A percentile compares a stretch with the other conserved stretches of the same genome.
Evolutionary conservation across 2,113 vertebrate species (phyloP).

Genomic region (Cettia cetti): DNA sequence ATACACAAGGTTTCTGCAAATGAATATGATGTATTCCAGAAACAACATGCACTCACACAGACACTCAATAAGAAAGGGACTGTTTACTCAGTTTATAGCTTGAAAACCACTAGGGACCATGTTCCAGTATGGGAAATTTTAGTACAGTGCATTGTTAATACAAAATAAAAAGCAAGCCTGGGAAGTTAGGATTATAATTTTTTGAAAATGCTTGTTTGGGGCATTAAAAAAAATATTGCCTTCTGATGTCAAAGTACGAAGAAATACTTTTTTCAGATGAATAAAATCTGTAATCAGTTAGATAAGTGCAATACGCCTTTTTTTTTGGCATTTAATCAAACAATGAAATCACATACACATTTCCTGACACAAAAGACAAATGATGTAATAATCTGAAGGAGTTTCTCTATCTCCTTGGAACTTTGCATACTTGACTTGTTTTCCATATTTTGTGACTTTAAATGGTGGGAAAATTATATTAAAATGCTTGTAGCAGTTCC

Average conservation of each 20-base stretch:
- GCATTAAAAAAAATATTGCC: slow-evolving; percentile 57
- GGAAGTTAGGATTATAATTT: slow-evolving; percentile 65
- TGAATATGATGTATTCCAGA: slow-evolving; percentile 69
- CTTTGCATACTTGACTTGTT: slow-evolving; percentile 87
- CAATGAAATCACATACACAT: slow-evolving; percentile 87
- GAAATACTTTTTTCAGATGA: slow-evolving; percentile 77
- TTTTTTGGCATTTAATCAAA: slow-evolving; percentile 94
- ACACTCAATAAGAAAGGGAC: slow-evolving; percentile 67
- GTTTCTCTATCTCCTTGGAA: slow-evolving; percentile 88
- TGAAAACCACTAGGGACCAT: slow-evolving; percentile 67
- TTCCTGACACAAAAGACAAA: slow-evolving; percentile 88
- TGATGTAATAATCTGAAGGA: slow-evolving; percentile 86
- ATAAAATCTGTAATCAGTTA: slow-evolving; percentile 88
- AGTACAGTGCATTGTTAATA: slow-evolving; percentile 67
- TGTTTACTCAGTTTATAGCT: slow-evolving; percentile 72
- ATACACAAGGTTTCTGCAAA: slow-evolving; percentile 62
- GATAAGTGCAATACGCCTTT: slow-evolving; percentile 85
- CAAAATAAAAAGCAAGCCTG: slow-evolving; percentile 72
- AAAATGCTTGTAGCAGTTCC: slow-evolving; percentile 93
- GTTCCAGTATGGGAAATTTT: slow-evolving; percentile 70
- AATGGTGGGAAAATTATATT: slow-evolving; percentile 88
- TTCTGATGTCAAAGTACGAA: slow-evolving; percentile 74
- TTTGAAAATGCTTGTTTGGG: slow-evolving; percentile 65
- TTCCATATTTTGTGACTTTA: slow-evolving; percentile 84
- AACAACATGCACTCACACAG: slow-evolving; percentile 63